Percentiles rank a stretch among this genome's conserved stretches.
These are phyloP conservation scores for Periophthalmodon schlosseri DNA, from an alignment of 2,113 vertebrate genomes.

Conservation along the genomic window DNA sequence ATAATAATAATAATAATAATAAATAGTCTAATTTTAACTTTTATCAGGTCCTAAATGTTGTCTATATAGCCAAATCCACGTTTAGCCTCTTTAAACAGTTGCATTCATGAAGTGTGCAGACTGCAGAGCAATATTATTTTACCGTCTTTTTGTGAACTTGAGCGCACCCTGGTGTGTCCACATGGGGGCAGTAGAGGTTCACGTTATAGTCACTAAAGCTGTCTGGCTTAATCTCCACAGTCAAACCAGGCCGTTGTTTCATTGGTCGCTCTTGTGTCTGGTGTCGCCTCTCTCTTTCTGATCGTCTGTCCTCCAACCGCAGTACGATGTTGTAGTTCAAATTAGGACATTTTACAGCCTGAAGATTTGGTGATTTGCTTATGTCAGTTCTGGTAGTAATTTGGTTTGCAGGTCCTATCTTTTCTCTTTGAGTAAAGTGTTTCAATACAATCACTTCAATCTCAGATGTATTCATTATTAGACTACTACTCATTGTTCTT, in stretches of 20 bases:
- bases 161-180: neutral
- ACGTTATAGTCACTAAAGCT: neutral
- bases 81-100: no score
- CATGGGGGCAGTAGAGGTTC: conserved; percentile 4
- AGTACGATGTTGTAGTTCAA: conserved; percentile 1
- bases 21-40: no score
- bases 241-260: neutral
- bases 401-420: conserved; percentile 8
- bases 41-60: no score
- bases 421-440: conserved; percentile 3
- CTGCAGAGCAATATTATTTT: no score
- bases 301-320: neutral
- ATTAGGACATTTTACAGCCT: neutral
- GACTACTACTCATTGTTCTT: conserved; percentile 1
- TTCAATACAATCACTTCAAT: neutral
- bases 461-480: neutral
- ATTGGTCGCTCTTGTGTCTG: neutral
- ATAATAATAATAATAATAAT: no score
- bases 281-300: neutral
- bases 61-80: no score
- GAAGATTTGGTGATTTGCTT: neutral
- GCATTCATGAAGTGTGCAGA: neutral
- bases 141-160: neutral
- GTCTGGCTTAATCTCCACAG: neutral
- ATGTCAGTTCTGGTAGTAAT: conserved; percentile 19